Evolutionary conservation across 1,140 invertebrate species (phyloP), one percentile per base, ranked within the genome.

Genomic region (Spodoptera frugiperda): DNA sequence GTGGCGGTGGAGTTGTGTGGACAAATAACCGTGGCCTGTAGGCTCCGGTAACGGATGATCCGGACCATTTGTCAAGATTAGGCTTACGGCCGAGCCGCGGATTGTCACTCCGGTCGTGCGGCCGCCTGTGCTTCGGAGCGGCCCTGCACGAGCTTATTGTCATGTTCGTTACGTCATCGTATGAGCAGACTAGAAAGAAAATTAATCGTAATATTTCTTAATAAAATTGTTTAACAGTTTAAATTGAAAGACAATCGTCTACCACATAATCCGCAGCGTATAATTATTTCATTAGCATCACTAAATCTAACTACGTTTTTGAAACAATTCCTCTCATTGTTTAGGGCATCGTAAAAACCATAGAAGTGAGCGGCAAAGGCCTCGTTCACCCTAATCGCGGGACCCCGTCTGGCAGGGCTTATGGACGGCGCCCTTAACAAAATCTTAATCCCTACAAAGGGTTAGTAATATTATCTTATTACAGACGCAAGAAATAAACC

Each of bases 391-490:
- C 78, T 81, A 75, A 78, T 77, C 82, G 51, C 72, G 74, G 82
- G 80, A 80, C 77, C 84, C 85, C 86, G 89, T 90, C 86, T 88
- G 87, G 84, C 81, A 73, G 78, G 84, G 85, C 85, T 89, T 81
- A 86, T 72, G 82, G 78, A 78, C 77, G 77, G 84, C 84, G 84
- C 91, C 91, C 91, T 93, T 92, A 93, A 92, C 91, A 92, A 91
- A 92, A 93, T 93, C 92, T 93, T 92, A 93, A 92, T 93, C 90
- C 88, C 87, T 87, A 92, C 90, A 93, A 93, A 93, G 92, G 92
- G 91, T 93, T 93, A 93, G 82, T 86, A 91, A 91, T 92, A 92
- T 93, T 91, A 92, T 92, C 92, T 92, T 92, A 92, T 92, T 92
- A 92, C 85, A 87, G 86, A 89, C 86, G 78, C 88, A 93, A 93